Evolutionary conservation across 2,797 vertebrate species (phyloP).

Genomic region (Acanthurus leucopareius): DNA sequence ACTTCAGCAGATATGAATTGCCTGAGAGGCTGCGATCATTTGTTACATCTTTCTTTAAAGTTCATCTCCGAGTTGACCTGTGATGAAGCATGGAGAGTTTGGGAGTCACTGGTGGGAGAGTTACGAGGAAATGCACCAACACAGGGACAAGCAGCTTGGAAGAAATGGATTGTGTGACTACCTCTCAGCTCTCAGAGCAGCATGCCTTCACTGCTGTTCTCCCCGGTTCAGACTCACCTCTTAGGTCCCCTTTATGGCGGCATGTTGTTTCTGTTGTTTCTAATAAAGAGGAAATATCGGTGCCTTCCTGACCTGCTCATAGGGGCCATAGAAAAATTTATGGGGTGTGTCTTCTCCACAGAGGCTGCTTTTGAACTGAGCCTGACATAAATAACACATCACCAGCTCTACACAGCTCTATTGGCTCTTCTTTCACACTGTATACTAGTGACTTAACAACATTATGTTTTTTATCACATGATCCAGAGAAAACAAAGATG

Average conservation of each 20-base stretch:
- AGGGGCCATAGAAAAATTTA: conserved; percentile 77
- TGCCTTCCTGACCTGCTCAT: conserved; percentile 82
- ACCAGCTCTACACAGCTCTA: conserved; percentile 59
- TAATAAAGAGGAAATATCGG: conserved; percentile 86
- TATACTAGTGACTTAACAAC: conserved; percentile 64
- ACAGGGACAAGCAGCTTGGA: conserved; percentile 34
- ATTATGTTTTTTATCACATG: conserved; percentile 25
- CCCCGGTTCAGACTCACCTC: conserved; percentile 64
- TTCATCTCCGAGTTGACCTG: conserved; percentile 77
- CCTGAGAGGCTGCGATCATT: conserved; percentile 60
- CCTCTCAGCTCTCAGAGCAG: conserved; percentile 61
- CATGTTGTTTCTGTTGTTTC: conserved; percentile 78
- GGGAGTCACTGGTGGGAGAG: conserved; percentile 50
- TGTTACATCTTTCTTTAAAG: conserved; percentile 76
- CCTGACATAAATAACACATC: conserved; percentile 76
- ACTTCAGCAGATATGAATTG: conserved; percentile 72
- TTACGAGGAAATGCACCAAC: conserved; percentile 61
- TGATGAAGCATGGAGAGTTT: conserved; percentile 72
- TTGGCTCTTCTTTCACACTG: conserved; percentile 51
- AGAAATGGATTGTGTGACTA: conserved; percentile 75
- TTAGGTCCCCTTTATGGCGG: conserved; percentile 68
- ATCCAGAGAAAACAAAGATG: conserved; percentile 15
- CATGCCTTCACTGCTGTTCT: conserved; percentile 38
- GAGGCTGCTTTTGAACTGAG: conserved; percentile 73
- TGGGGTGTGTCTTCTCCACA: conserved; percentile 68